Base-by-base conservation (phyloP, 2,797 vertebrate genomes). In the Taeniopygia guttata region DNA sequence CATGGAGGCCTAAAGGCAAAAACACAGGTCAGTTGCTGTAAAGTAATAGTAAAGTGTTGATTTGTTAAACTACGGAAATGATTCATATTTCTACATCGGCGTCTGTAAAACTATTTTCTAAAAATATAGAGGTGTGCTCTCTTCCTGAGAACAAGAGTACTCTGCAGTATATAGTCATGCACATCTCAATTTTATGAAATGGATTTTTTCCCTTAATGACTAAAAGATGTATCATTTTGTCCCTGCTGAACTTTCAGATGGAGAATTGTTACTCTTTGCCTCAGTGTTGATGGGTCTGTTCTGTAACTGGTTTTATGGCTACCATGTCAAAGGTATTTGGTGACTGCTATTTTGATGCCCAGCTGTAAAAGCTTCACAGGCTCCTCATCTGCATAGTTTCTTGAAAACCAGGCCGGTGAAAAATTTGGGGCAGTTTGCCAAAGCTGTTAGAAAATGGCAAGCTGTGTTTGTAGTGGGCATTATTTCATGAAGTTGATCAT, bases 81-180 rank as follows among this genome's bases (percentile, higher is more conserved):
- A 55, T 27, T 66, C 1, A 1, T 62, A 38, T 60, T 73, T 63
- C 27, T 78, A 0, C 34, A 68, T 30, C 0, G 1, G 11, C 29
- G 13, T 34, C 84, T 75, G 38, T 13, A 60, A 77, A 89, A 63
- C 12, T 32, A 7, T 3, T 56, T 84, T 54, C 16, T 64, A 46
- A 75, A 88, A 66, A 54, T 42, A 22, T 15, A 30, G 38, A 62
- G 27, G 62, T 62, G 38, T 62, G 5, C 27, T 62, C 7, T 42
- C 59, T 42, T 62, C 62, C n/a, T 32, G 49, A 77, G 8, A 89
- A 3, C 9, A 62, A 3, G 14, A 30, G 3, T 49, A 30, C 19
- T 74, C 46, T 66, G 36, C 21, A 43, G 5, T 36, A 30, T 8
- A 9, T n/a, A 51, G 25, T 6, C 70, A 54, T 11, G 10, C 8